Conservation (phyloP, 1,140 invertebrate genomes). For the Bombus consobrinus region DNA sequence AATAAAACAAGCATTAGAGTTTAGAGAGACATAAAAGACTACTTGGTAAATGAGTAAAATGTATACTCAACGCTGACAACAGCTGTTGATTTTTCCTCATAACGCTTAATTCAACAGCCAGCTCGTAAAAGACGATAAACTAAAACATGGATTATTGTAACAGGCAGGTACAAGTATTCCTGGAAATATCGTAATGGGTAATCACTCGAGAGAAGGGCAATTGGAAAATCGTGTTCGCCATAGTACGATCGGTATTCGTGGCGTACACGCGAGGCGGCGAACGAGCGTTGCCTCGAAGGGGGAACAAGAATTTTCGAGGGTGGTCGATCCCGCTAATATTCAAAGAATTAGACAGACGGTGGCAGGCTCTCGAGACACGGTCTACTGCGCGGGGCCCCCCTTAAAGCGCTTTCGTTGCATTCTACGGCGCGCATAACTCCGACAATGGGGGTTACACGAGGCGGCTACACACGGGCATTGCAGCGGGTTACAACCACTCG, state of each 20-base stretch:
- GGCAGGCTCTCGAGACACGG: conserved; percentile 66
- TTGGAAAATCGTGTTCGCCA: conserved; percentile 5
- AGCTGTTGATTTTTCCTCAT: neutral
- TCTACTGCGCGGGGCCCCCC: conserved; percentile 66
- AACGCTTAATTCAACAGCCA: neutral
- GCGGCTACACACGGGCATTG: conserved; percentile 37
- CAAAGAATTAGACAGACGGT: conserved; percentile 71
- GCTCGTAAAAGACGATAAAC: neutral
- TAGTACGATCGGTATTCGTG: conserved; percentile 45
- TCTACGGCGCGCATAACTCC: conserved; percentile 54
- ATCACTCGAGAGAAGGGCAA: neutral
- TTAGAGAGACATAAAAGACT: neutral
- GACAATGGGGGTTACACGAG: conserved; percentile 62
- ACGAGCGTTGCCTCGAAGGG: conserved; percentile 19
- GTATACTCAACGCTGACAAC: neutral
- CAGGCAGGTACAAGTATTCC: neutral
- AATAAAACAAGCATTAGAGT: neutral
- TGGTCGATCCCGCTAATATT: conserved; percentile 69
- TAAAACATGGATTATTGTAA: neutral
- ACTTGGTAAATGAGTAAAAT: neutral
- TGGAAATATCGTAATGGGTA: conserved; percentile 1
- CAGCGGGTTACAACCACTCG: conserved; percentile 66
- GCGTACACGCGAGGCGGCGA: conserved; percentile 23
- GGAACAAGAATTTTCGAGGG: conserved; percentile 58
- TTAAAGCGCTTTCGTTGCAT: conserved; percentile 72